Conservation (phyloP, 2,797 vertebrate genomes). For the Centroberyx gerrardi region DNA sequence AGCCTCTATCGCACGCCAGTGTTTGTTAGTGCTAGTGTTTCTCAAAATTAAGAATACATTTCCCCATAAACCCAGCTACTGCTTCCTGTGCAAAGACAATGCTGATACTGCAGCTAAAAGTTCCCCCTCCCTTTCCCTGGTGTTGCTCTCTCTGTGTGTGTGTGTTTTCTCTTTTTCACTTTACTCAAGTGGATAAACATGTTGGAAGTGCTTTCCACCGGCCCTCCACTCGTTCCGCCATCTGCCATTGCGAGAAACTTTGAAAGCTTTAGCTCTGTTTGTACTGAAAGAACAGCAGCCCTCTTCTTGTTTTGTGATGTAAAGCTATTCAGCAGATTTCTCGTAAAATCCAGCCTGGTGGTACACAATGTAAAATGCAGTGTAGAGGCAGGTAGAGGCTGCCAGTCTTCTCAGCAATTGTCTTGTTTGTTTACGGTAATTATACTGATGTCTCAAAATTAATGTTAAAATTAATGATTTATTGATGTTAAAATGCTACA, state of each 20-base stretch:
- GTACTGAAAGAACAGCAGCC: conserved; percentile 19
- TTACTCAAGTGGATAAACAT: too few relatives aligned
- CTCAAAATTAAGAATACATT: too few relatives aligned
- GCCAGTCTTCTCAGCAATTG: conserved; percentile 33
- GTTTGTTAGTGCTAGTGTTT: too few relatives aligned
- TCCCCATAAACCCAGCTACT: too few relatives aligned
- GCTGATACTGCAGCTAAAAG: too few relatives aligned
- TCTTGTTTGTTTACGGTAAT: conserved; percentile 25
- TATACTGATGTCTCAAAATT: conserved; percentile 27
- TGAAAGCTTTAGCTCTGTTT: conserved; percentile 33
- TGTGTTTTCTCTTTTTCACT: too few relatives aligned
- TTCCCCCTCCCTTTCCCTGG: too few relatives aligned
- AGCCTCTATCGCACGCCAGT: too few relatives aligned
- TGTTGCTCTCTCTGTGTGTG: too few relatives aligned
- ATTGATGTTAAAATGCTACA: conserved; percentile 21
- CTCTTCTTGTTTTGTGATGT: conserved; percentile 21
- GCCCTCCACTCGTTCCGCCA: conserved; percentile 35
- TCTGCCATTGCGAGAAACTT: conserved; percentile 42
- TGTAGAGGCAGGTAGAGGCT: background rate
- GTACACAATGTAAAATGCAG: conserved; percentile 38
- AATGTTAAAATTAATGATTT: conserved; percentile 14
- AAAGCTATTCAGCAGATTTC: conserved; percentile 52
- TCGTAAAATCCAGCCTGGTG: conserved; percentile 43
- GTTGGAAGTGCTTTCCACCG: conserved; percentile 31
- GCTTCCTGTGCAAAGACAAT: too few relatives aligned